Conservation (phyloP, 2,888 invertebrate genomes). For the Zeuzera pyrina region DNA sequence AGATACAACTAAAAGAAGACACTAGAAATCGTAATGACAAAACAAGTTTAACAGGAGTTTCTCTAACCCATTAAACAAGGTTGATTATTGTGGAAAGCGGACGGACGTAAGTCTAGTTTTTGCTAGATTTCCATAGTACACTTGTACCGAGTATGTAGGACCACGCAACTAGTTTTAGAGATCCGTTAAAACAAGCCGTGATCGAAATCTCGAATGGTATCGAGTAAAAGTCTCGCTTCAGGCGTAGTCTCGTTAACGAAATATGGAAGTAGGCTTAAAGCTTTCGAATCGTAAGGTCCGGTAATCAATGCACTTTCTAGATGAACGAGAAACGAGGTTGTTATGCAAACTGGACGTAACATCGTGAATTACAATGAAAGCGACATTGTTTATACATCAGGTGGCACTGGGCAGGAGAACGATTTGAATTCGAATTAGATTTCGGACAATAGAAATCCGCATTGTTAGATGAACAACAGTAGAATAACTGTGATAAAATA, state of each 20-base stretch:
- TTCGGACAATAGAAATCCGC: no score
- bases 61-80: conserved; percentile 64
- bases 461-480: no score
- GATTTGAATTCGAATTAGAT: conserved; percentile 44
- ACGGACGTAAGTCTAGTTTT: conserved; percentile 51
- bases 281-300: conserved; percentile 61
- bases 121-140: conserved; percentile 54
- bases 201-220: conserved; percentile 46
- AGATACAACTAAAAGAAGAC: conserved; percentile 1
- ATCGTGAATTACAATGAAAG: conserved; percentile 61
- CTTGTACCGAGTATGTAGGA: conserved; percentile 35
- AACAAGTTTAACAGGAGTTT: conserved; percentile 48
- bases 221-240: conserved; percentile 59
- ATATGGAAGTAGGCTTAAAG: conserved; percentile 58
- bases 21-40: conserved; percentile 17
- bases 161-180: conserved; percentile 46
- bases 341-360: conserved; percentile 66
- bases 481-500: no score
- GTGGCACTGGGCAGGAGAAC: conserved; percentile 14
- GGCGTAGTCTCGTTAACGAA: conserved; percentile 52
- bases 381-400: conserved; percentile 36
- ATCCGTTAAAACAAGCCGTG: conserved; percentile 43
- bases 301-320: conserved; percentile 65
- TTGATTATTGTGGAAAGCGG: conserved; percentile 63
- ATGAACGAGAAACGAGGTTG: conserved; percentile 48